A percentile compares a stretch with the other conserved stretches of the same genome.
Conservation (phyloP, 2,888 invertebrate genomes). For the Polia nebulosa region DNA sequence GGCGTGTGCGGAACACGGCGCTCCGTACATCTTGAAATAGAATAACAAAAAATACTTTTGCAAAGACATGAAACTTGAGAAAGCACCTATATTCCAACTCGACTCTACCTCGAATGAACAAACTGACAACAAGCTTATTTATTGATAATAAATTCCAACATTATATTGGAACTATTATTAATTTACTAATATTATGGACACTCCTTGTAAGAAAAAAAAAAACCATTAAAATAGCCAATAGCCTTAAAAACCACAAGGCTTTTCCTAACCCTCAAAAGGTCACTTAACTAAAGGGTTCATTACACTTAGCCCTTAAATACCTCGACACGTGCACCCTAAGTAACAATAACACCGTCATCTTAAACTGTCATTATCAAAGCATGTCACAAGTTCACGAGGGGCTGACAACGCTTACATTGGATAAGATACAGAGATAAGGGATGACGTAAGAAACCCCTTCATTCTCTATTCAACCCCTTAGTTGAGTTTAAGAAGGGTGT, state of each 20-base stretch:
- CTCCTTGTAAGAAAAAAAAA: neutral
- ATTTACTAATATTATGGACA: too few species aligned
- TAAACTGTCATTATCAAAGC: slow-evolving; percentile 54
- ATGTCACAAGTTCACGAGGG: slow-evolving; percentile 57
- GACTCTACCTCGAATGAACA: too few species aligned
- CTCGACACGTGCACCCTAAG: slow-evolving; percentile 46
- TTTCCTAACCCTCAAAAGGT: neutral
- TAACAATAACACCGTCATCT: slow-evolving; percentile 57
- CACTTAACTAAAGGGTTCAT: slow-evolving; percentile 34
- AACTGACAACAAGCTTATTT: too few species aligned
- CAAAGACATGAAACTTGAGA: too few species aligned
- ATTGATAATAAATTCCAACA: too few species aligned
- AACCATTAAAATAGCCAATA: neutral
- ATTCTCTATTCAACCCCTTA: slow-evolving; percentile 16
- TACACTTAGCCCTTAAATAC: slow-evolving; percentile 45
- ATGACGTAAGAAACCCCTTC: slow-evolving; percentile 29
- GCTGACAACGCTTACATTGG: slow-evolving; percentile 45
- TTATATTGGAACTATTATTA: too few species aligned
- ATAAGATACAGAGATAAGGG: slow-evolving; percentile 42
- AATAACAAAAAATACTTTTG: too few species aligned
- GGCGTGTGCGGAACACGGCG: too few species aligned
- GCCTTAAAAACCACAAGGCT: neutral
- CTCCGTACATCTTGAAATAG: too few species aligned
- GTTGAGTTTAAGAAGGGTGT: slow-evolving; percentile 24
- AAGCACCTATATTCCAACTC: too few species aligned